These are phyloP conservation scores for Caiman crocodilus DNA, from an alignment of 2,797 vertebrate genomes.

Conservation along the genomic window DNA sequence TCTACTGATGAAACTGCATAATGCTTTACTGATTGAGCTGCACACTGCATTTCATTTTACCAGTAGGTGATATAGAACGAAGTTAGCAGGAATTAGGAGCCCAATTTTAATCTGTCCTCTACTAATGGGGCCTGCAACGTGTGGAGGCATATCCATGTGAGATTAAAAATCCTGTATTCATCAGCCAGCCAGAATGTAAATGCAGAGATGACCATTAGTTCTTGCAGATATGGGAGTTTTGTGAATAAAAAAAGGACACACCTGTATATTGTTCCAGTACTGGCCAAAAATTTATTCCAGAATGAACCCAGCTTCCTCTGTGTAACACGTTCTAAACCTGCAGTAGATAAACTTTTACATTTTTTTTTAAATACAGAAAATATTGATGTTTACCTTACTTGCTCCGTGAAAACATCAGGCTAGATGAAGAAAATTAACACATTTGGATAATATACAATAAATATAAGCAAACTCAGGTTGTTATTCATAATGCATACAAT, in stretches of 20 bases:
- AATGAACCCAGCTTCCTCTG: not conserved
- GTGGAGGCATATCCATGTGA: no score
- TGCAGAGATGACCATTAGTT: no score
- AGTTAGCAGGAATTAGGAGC: no score
- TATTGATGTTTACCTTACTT: not conserved
- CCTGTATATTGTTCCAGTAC: not conserved
- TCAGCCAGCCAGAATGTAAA: no score
- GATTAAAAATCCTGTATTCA: no score
- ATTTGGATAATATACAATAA: not conserved
- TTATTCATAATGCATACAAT: not conserved
- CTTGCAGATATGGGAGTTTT: not conserved
- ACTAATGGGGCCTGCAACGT: no score
- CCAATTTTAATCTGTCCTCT: no score
- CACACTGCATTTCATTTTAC: no score
- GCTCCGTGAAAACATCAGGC: not conserved
- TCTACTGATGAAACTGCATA: no score
- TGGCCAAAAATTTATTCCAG: not conserved
- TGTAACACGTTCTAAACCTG: not conserved
- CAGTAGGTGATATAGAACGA: no score
- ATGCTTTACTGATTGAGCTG: no score
- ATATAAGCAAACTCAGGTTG: not conserved
- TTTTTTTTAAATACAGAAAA: not conserved
- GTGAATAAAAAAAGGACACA: not conserved
- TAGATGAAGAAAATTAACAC: not conserved
- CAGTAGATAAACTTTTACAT: not conserved